Conservation (phyloP, 2,888 invertebrate species). For the Idaea aversata region DNA sequence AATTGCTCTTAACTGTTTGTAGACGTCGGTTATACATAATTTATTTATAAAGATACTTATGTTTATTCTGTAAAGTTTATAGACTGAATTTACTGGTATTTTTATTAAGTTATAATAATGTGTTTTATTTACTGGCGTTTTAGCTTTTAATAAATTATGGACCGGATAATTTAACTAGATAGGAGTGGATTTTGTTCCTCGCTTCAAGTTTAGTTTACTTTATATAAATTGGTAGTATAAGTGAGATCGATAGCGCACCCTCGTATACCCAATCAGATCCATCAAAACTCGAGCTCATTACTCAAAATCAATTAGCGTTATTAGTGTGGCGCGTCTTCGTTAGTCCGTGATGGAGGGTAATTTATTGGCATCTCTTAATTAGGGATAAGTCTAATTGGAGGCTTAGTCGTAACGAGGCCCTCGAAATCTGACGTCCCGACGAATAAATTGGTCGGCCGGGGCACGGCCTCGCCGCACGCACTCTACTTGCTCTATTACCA, state of each 20-base stretch:
- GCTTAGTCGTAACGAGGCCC: conserved; percentile 81
- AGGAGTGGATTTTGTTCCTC: neutral
- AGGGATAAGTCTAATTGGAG: conserved; percentile 82
- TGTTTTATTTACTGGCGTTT: too few species aligned
- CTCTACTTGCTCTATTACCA: conserved; percentile 58
- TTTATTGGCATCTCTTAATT: conserved; percentile 82
- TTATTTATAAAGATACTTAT: neutral
- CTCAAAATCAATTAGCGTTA: conserved; percentile 81
- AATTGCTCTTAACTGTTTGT: conserved; percentile 44
- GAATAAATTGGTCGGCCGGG: conserved; percentile 75
- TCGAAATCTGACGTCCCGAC: conserved; percentile 79
- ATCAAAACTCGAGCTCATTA: conserved; percentile 80
- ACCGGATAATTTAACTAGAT: too few species aligned
- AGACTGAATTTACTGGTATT: neutral
- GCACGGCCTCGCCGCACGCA: conserved; percentile 55
- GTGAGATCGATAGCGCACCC: conserved; percentile 58
- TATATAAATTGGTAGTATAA: neutral
- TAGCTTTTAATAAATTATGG: too few species aligned
- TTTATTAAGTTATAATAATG: neutral
- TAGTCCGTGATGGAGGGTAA: conserved; percentile 81
- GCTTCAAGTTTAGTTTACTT: neutral
- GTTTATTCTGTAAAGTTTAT: neutral
- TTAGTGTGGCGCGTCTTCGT: conserved; percentile 80
- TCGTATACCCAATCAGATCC: conserved; percentile 67
- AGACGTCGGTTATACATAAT: conserved; percentile 3